phyloP scores from a whole-genome alignment of 2,888 invertebrate species.

The Trisateles emortualis region DNA sequence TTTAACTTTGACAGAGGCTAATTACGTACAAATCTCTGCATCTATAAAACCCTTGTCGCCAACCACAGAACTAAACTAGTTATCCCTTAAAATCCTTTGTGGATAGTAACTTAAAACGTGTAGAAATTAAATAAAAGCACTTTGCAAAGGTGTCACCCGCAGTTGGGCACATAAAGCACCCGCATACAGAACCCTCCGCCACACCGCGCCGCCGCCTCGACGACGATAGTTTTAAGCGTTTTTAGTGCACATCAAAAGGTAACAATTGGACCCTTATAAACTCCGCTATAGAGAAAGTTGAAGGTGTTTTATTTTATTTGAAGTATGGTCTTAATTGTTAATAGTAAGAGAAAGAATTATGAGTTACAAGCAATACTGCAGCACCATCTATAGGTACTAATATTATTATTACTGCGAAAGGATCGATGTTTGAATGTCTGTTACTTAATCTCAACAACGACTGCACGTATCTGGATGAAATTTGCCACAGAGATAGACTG shows the following conservation, averaged over 20 bases:
- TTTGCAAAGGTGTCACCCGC: conserved; percentile 80
- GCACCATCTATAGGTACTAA: no score
- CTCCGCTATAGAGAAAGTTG: conserved; percentile 15
- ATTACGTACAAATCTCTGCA: conserved; percentile 24
- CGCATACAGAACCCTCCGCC: conserved; percentile 56
- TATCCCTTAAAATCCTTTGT: conserved; percentile 60
- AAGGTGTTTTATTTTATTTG: conserved; percentile 41
- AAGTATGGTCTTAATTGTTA: background rate
- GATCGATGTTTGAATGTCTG: no score
- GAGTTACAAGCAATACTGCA: no score
- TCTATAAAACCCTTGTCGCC: conserved; percentile 20
- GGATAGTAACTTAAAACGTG: conserved; percentile 65
- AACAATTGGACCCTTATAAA: conserved; percentile 51
- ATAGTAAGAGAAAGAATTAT: no score
- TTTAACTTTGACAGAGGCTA: conserved; percentile 7
- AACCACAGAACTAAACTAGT: conserved; percentile 57
- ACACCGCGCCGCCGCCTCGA: no score
- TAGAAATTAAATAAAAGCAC: conserved; percentile 80
- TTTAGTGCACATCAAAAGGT: conserved; percentile 59
- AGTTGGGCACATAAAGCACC: conserved; percentile 55
- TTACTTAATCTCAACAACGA: no score
- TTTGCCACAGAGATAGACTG: no score
- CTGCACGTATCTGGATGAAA: no score
- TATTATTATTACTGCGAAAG: no score
- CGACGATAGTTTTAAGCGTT: conserved; percentile 52